phyloP scores from a whole-genome alignment of 2,797 vertebrate genomes.

The Pampus argenteus region DNA sequence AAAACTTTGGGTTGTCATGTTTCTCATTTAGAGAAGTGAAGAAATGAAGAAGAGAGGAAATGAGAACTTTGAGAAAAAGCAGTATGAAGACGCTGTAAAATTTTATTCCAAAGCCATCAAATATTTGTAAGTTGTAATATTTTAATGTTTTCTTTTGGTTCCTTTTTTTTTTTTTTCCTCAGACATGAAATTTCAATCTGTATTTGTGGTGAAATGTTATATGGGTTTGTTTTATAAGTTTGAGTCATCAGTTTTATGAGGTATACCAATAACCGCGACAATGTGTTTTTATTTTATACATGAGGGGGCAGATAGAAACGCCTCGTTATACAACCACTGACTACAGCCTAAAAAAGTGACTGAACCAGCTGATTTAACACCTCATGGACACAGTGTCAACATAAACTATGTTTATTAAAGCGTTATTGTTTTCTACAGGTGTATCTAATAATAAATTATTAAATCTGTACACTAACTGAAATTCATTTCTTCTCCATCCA shows the following conservation, averaged over 20 bases:
- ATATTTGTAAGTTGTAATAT: slow-evolving; percentile 84
- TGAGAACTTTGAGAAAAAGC: slow-evolving; percentile 84
- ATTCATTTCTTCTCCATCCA: slow-evolving; percentile 63
- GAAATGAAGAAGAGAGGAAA: slow-evolving; percentile 90
- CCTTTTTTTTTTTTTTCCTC: background rate
- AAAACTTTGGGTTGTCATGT: background rate
- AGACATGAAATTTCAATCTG: background rate
- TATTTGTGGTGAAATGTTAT: background rate
- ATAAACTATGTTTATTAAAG: too few relatives aligned
- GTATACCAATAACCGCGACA: too few relatives aligned
- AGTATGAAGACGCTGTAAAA: slow-evolving; percentile 85
- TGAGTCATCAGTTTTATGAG: background rate
- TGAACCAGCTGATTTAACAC: background rate
- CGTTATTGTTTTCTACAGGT: background rate
- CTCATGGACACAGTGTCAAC: too few relatives aligned
- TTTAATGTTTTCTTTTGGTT: background rate
- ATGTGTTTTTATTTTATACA: background rate
- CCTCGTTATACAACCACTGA: background rate
- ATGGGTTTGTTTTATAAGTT: background rate
- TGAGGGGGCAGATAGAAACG: background rate
- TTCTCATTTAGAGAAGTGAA: slow-evolving; percentile 86
- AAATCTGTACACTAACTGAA: background rate
- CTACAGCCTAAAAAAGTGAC: background rate
- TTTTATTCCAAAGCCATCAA: slow-evolving; percentile 91
- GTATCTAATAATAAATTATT: background rate